phyloP scores from a whole-genome alignment of 2,797 vertebrate species.

The Periophthalmus magnuspinnatus region DNA sequence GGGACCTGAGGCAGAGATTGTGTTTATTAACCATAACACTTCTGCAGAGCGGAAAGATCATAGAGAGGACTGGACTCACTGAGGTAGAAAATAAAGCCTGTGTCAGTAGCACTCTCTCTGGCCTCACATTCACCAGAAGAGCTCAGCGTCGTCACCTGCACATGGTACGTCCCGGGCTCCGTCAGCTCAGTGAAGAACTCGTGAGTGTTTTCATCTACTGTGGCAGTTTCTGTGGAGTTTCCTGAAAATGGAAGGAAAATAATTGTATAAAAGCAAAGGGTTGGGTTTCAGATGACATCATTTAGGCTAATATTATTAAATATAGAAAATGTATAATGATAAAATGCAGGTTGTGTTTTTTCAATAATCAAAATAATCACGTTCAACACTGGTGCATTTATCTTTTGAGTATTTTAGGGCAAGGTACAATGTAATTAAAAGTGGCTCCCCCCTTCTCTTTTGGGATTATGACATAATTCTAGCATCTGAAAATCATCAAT shows the following conservation, averaged over 20 bases:
- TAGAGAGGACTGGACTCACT: conserved; percentile 67
- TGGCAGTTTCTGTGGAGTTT: conserved; percentile 82
- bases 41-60: neutral
- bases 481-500: too few relatives aligned
- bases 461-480: too few relatives aligned
- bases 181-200: conserved; percentile 87
- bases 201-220: conserved; percentile 88
- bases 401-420: too few relatives aligned
- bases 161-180: conserved; percentile 85
- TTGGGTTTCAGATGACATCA: too few relatives aligned
- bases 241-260: conserved; percentile 67
- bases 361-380: too few relatives aligned
- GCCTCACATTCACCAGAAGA: conserved; percentile 85
- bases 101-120: conserved; percentile 82
- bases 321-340: too few relatives aligned
- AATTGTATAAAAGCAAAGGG: neutral
- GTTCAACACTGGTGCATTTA: too few relatives aligned
- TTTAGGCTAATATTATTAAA: too few relatives aligned
- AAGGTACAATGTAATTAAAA: too few relatives aligned
- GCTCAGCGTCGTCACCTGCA: conserved; percentile 86
- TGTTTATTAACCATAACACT: neutral
- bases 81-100: conserved; percentile 89
- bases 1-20: conserved; percentile 34
- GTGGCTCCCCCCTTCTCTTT: too few relatives aligned
- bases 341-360: too few relatives aligned